A percentile compares a stretch with the other conserved stretches of the same genome.
phyloP scores from a whole-genome alignment of 2,113 vertebrate species.

The Patagioenas fasciata region DNA sequence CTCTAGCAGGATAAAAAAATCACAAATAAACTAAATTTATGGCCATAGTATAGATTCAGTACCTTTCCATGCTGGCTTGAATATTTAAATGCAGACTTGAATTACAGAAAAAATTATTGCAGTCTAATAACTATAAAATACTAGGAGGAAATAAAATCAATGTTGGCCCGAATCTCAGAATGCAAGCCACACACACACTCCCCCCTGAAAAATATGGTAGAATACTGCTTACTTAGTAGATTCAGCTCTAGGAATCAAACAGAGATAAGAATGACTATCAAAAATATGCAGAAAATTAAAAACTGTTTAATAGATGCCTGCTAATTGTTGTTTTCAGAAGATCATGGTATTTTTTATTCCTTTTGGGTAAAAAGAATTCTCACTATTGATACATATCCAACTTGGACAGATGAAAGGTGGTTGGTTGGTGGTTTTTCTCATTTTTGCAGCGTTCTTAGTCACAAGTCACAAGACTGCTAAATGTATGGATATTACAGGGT shows the following conservation, averaged over 20 bases:
- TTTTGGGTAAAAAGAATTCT: constrained; percentile 35
- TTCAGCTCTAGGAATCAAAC: constrained; percentile 35
- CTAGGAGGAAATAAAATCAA: constrained; percentile 67
- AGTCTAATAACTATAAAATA: constrained; percentile 73
- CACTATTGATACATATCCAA: neutral
- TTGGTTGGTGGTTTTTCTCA: neutral
- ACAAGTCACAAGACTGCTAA: neutral
- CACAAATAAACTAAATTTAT: constrained; percentile 57
- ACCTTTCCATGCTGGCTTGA: constrained; percentile 54
- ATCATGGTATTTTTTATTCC: constrained; percentile 43
- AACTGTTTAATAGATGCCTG: constrained; percentile 55
- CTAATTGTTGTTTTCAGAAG: constrained; percentile 61
- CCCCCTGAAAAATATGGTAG: constrained; percentile 50
- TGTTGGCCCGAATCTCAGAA: constrained; percentile 62
- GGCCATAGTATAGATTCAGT: neutral
- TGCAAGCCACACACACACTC: constrained; percentile 37
- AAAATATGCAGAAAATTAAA: neutral
- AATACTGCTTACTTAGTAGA: constrained; percentile 67
- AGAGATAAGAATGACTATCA: neutral
- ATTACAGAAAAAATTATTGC: constrained; percentile 61
- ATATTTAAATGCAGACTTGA: constrained; percentile 73
- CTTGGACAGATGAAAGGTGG: neutral
- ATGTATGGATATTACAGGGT: neutral
- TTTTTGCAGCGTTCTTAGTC: neutral
- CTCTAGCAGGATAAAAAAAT: neutral